Conservation (phyloP, 2,797 vertebrate species). For the Sphenopsis melanotis region DNA sequence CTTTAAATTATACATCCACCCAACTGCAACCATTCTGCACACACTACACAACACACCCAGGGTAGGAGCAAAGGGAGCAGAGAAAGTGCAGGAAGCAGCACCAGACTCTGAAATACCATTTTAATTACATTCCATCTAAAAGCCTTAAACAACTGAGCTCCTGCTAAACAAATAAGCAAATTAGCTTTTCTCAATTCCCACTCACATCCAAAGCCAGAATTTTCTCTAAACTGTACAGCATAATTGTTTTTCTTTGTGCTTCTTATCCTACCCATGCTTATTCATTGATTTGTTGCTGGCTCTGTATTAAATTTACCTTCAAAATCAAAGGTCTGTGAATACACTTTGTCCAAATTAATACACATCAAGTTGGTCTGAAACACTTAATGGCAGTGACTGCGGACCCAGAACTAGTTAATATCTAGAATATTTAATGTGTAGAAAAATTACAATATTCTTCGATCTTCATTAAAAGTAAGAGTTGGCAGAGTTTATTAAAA, state of each 20-base stretch:
- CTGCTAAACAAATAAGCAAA: neutral
- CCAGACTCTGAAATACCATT: neutral
- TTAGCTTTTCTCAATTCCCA: neutral
- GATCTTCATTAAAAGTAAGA: neutral
- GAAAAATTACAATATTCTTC: neutral
- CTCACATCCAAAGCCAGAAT: neutral
- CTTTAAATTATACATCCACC: neutral
- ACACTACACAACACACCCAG: neutral
- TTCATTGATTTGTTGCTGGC: neutral
- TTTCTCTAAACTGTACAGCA: neutral
- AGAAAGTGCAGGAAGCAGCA: neutral
- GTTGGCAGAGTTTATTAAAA: neutral
- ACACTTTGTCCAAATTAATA: neutral
- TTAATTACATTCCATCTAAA: neutral
- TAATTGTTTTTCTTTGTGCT: neutral
- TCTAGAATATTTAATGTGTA: neutral
- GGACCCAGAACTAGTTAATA: neutral
- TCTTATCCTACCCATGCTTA: neutral
- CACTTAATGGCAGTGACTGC: neutral
- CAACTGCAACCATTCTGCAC: neutral
- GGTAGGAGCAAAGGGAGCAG: neutral
- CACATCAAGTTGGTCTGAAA: neutral
- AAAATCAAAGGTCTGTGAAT: constrained; percentile 1
- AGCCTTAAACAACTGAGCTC: neutral
- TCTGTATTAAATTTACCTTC: neutral